Percentiles rank a stretch among this genome's conserved stretches.
These are phyloP conservation scores for Xenus cinereus DNA, from an alignment of 2,113 vertebrate species.

Conservation along the genomic window DNA sequence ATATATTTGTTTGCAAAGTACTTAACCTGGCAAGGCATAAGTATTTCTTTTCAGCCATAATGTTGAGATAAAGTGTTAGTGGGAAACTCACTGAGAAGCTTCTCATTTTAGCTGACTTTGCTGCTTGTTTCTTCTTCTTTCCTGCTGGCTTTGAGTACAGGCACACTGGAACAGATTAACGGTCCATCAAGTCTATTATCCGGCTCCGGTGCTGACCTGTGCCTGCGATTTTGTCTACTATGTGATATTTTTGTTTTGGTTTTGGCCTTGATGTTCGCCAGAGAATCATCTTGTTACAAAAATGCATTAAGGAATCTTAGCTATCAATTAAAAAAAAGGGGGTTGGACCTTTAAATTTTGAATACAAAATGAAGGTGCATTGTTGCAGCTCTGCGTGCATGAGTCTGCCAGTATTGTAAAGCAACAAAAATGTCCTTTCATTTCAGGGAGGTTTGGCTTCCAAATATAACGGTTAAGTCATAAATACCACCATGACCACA, in stretches of 20 bases:
- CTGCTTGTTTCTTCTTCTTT: background rate
- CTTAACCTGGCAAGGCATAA: background rate
- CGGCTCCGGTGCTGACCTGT: background rate
- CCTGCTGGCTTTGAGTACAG: background rate
- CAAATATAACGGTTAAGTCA: background rate
- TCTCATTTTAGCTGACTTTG: background rate
- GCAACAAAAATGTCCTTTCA: background rate
- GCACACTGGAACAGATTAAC: background rate
- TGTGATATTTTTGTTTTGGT: background rate
- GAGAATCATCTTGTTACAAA: background rate
- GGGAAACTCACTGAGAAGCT: background rate
- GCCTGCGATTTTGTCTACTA: background rate
- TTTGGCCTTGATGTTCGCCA: background rate
- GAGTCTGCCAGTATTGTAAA: background rate
- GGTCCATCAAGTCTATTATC: background rate
- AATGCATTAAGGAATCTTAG: background rate
- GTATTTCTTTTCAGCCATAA: background rate
- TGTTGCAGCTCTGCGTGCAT: background rate
- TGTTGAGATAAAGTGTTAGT: background rate
- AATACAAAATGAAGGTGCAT: background rate
- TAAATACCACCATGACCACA: background rate
- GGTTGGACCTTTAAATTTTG: background rate
- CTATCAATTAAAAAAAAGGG: background rate
- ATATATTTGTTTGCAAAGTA: constrained; percentile 18
- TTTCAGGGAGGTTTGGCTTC: background rate